Conservation (phyloP, 2,797 vertebrate species). For the Heteromormyrus szaboi region DNA sequence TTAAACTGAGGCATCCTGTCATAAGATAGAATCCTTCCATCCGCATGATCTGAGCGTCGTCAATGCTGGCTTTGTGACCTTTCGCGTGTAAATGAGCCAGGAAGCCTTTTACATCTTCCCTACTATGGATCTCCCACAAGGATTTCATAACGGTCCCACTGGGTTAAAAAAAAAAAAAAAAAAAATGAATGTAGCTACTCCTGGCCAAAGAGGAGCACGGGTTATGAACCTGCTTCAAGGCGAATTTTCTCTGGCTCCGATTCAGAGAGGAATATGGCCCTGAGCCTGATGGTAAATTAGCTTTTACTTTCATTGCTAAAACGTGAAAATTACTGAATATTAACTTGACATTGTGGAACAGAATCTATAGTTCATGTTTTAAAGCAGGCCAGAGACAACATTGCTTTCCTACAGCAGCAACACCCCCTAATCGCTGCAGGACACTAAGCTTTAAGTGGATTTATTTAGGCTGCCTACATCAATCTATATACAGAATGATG, state of each 20-base stretch:
- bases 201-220: constrained; percentile 34
- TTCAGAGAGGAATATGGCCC: constrained; percentile 32
- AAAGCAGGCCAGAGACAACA: not conserved
- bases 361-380: constrained; percentile 7
- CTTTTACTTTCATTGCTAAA: constrained; percentile 39
- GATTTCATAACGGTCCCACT: not conserved
- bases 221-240: constrained; percentile 26
- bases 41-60: not conserved
- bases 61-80: constrained; percentile 22
- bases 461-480: not conserved
- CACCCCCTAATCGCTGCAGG: not conserved
- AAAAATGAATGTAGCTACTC: constrained; percentile 39
- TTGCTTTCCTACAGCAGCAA: not conserved
- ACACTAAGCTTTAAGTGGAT: not conserved
- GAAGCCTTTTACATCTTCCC: not conserved
- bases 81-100: not conserved
- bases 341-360: constrained; percentile 27
- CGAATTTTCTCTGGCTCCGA: constrained; percentile 31
- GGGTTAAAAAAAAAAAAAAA: constrained; percentile 40
- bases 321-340: constrained; percentile 31
- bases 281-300: constrained; percentile 43
- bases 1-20: not conserved
- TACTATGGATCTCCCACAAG: not conserved
- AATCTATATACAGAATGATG: not conserved
- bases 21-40: not conserved